A percentile compares a stretch with the other conserved stretches of the same genome.
phyloP scores from a whole-genome alignment of 2,888 invertebrate genomes.

The Acleris laterana region DNA sequence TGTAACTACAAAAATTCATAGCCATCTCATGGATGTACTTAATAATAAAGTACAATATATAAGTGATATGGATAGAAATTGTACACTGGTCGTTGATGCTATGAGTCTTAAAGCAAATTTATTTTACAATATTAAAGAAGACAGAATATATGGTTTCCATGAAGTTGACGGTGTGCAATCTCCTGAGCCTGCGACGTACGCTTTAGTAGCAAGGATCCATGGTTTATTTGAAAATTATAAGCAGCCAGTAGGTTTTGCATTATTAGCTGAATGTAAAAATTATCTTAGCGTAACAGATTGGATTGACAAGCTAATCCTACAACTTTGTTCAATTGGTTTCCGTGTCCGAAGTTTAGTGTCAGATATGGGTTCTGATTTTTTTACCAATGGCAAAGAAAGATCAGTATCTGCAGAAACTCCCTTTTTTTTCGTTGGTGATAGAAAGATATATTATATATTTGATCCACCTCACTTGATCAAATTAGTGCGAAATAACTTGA shows the following conservation, averaged over 20 bases:
- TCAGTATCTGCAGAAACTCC: slow-evolving; percentile 41
- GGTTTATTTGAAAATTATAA: slow-evolving; percentile 23
- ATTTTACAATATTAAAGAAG: slow-evolving; percentile 28
- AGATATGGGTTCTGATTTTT: slow-evolving; percentile 41
- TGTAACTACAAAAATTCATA: slow-evolving; percentile 1
- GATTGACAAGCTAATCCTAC: slow-evolving; percentile 27
- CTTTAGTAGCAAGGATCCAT: neutral
- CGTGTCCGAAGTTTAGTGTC: slow-evolving; percentile 13
- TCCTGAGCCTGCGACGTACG: slow-evolving; percentile 4
- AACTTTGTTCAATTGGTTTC: slow-evolving; percentile 31
- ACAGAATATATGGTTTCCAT: slow-evolving; percentile 34
- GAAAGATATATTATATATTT: slow-evolving; percentile 51
- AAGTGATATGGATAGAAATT: slow-evolving; percentile 13
- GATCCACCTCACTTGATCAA: slow-evolving; percentile 49
- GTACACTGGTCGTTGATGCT: slow-evolving; percentile 2
- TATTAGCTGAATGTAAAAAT: slow-evolving; percentile 15
- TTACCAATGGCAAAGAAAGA: slow-evolving; percentile 41
- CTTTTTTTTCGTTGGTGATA: slow-evolving; percentile 44
- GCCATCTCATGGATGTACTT: neutral
- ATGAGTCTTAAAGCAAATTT: slow-evolving; percentile 24
- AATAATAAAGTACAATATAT: slow-evolving; percentile 11
- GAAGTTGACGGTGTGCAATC: slow-evolving; percentile 25
- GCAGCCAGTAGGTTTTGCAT: slow-evolving; percentile 14
- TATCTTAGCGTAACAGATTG: slow-evolving; percentile 21
- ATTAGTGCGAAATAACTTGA: slow-evolving; percentile 44